Evolutionary conservation across 2,797 vertebrate genomes (phyloP), one percentile per base, ranked within the genome.

Genomic region (Hippoglossus hippoglossus): DNA sequence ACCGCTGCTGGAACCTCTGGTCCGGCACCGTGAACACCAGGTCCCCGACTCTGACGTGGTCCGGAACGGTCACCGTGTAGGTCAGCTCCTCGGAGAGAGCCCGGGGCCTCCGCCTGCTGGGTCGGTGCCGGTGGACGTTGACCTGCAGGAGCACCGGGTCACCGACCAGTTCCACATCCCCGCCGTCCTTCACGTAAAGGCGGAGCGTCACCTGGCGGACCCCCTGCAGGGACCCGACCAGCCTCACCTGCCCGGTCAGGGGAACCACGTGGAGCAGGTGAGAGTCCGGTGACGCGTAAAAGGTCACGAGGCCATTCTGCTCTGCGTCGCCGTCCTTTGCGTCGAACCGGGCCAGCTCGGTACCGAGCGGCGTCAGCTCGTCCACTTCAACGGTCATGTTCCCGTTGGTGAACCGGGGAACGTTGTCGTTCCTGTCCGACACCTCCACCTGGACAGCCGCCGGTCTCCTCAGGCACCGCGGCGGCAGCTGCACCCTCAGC

Each of bases 21-120:
- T 94, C 94, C 21, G 96, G 96, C 4, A 97, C 89, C 7, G 95
- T 96, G 91, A 96, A 97, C 21, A 97, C 89, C 73, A 95, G 73
- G 73, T 96, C 96, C 5, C 96, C 96, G 52, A 93, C 87, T 24
- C 90, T 67, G 10, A 89, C 91, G 28, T 93, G 92, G 22, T 90
- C 91, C 1, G 95, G 89, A 16, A 96, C 92, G 1, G 87, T 89
- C 24, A 96, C 95, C 0, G 91, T 93, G 91, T 95, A 95, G 56
- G 75, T 88, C 31, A 89, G 77, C 57, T 95, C 93, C 56, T 91
- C 89, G n/a, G 88, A 73, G 25, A 92, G 84, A 4, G 90, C 85
- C 36, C 95, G 86, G 24, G 88, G 73, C 41, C 46, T 81, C 61
- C 94, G 75, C 47, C 71, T 60, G 41, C 50, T 11, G 58, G 63